Evolutionary conservation across 2,113 vertebrate species (phyloP), one percentile per base, ranked within the genome.

Genomic region (Zingel zingel): DNA sequence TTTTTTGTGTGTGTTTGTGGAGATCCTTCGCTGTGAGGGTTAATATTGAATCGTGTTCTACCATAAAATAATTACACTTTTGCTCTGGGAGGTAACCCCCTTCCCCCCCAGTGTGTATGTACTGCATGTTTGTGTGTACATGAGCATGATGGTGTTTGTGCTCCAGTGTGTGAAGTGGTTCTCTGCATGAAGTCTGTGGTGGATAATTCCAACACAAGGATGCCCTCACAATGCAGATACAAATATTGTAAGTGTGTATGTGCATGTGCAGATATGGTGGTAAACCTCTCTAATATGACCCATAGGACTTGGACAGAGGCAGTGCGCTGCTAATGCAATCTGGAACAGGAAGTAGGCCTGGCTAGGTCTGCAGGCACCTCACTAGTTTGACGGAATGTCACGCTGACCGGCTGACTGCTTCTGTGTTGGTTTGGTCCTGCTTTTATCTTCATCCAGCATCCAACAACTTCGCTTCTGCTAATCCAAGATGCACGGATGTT

Each of bases 41-140:
- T 86, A 83, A 84, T 88, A 88, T 77, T 67, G 71, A 86, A 81
- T 82, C 27, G n/a, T 78, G 81, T 84, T 88, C 77, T 59, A 72
- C 36, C 57, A 67, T 62, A 66, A 84, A 74, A 88, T 89, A 85
- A 93, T 91, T 88, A 91, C 53, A 86, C 81, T 74, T 83, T 63
- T 78, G 73, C 84, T 82, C 74, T 62, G 76, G 74, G 83, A 92
- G 83, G 85, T 71, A 70, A 67, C 48, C 80, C 81, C 79, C 79
- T 33, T 33, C 12, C 6, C 2, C 50, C 33, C 11, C 25, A 5
- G 21, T 74, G 81, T 74, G 53, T 83, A 45, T 79, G 58, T 56
- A 59, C 13, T 39, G 61, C 66, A 57, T 43, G 30, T 57, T 73
- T 53, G 21, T 77, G 79, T 83, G 59, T 47, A 80, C 53, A 77